Percentiles rank a stretch among this genome's conserved stretches.
These are phyloP conservation scores for Xanthia icteritia DNA, from an alignment of 2,888 invertebrate genomes.

Conservation along the genomic window DNA sequence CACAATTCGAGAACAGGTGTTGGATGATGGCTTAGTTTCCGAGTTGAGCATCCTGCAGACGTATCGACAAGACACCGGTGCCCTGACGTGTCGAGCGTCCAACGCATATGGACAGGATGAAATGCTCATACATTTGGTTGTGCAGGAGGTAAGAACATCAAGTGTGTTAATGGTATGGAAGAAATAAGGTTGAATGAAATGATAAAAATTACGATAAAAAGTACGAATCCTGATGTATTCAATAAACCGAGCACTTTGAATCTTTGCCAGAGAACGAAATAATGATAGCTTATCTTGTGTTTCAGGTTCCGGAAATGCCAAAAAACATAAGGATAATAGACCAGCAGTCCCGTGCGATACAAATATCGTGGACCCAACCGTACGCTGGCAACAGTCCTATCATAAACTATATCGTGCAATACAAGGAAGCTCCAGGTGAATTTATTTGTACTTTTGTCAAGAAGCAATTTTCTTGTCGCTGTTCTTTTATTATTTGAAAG, in stretches of 20 bases:
- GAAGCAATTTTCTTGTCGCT: neutral
- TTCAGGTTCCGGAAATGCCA: slow-evolving; percentile 96
- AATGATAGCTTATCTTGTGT: neutral
- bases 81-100: slow-evolving; percentile 96
- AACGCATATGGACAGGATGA: slow-evolving; percentile 97
- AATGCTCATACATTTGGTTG: slow-evolving; percentile 96
- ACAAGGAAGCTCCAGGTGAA: slow-evolving; percentile 95
- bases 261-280: neutral
- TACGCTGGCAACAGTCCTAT: slow-evolving; percentile 97
- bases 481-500: neutral
- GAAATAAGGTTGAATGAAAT: neutral
- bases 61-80: slow-evolving; percentile 96
- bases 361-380: slow-evolving; percentile 97
- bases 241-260: neutral
- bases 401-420: slow-evolving; percentile 96
- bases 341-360: slow-evolving; percentile 95
- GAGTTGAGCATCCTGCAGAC: slow-evolving; percentile 96
- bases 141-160: slow-evolving; percentile 92
- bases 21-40: slow-evolving; percentile 95
- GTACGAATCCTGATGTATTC: neutral
- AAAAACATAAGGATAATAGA: slow-evolving; percentile 96
- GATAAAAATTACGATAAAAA: neutral
- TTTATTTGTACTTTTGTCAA: slow-evolving; percentile 24
- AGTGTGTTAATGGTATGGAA: neutral
- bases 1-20: slow-evolving; percentile 93